Evolutionary conservation across 2,113 vertebrate genomes (phyloP), one percentile per base, ranked within the genome.

Genomic region (Cnemophilus loriae): DNA sequence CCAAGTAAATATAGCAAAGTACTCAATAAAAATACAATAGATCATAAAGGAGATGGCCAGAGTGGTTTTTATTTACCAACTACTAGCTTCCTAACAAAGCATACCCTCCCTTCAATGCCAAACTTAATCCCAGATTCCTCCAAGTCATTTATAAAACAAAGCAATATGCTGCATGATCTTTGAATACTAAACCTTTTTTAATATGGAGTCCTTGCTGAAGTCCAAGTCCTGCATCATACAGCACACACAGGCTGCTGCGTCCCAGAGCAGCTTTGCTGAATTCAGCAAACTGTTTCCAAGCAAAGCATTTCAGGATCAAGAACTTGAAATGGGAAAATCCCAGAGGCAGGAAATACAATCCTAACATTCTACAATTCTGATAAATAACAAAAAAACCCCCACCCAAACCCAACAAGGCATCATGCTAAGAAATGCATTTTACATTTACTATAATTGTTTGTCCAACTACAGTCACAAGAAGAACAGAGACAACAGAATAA

Each of bases 401-500:
- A 22, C 11, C 21, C 7, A 68, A 37, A 60, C 23, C 15, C 1
- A 50, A 22, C 10, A 35, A 85, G 37, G 53, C 23, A 78, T 44
- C 69, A 50, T 3, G 23, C 14, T 65, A 46, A 81, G 60, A 70
- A 96, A 94, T 18, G 68, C 27, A 71, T 49, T 89, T 93, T 53
- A 37, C 42, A 28, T 57, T 59, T 56, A 57, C 41, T n/a, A 5
- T 60, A 88, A 84, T 65, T 84, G 80, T 52, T 89, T 50, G 26
- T 68, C 56, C n/a, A 70, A 65, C 53, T 28, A 64, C 27, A 69
- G 42, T 77, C 61, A 83, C 7, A 21, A 71, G 74, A 78, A 91
- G 41, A 90, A 69, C 60, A 81, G 32, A 88, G 56, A 87, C 22
- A 78, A 96, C 15, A 92, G 95, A 87, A 75, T 55, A 96, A 91